Evolutionary conservation across 2,888 invertebrate species (phyloP).

Genomic region (Glaucopsyche alexis): DNA sequence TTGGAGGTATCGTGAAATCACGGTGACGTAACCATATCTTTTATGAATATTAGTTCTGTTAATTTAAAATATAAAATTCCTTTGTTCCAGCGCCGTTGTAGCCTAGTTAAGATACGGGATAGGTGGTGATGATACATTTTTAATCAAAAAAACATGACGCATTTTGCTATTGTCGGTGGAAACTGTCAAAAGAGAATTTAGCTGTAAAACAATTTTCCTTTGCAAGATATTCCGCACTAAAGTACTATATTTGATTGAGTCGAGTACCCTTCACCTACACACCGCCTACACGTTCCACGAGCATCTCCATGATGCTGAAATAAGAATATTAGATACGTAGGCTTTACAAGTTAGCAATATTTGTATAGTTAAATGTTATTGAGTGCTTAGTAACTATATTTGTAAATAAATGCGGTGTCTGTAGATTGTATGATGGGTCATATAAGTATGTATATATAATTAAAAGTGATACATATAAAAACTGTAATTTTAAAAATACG

Average conservation of each 20-base stretch:
- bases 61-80: no score
- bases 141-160: background rate
- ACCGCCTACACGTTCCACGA: background rate
- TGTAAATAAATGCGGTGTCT: background rate
- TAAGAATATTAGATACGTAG: background rate
- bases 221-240: background rate
- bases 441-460: no score
- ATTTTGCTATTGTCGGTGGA: background rate
- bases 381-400: background rate
- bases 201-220: background rate
- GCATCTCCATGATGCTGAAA: background rate
- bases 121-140: background rate
- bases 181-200: background rate
- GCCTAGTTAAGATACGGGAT: background rate
- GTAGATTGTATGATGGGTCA: background rate
- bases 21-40: no score
- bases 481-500: no score
- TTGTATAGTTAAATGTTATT: background rate
- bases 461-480: no score
- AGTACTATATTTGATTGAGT: conserved; percentile 5
- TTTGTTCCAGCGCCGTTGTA: no score
- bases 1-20: no score
- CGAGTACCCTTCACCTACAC: background rate
- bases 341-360: background rate
- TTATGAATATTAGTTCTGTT: no score